These are phyloP conservation scores for Lasioglossum vierecki DNA, from an alignment of 2,888 invertebrate genomes.

Conservation along the genomic window DNA sequence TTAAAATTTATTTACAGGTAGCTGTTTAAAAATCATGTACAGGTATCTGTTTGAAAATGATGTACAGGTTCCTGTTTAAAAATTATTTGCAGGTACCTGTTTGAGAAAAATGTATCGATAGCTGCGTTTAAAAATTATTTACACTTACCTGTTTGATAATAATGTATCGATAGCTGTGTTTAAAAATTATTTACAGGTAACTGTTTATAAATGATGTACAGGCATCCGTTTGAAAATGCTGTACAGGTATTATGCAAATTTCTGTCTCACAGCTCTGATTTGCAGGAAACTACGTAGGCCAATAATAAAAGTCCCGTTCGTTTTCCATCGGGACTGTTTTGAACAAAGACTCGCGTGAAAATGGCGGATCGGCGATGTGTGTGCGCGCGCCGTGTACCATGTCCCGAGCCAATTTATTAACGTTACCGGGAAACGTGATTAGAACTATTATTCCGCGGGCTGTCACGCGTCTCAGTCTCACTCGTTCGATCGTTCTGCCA, in stretches of 20 bases:
- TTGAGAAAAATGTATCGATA: neutral
- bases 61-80: neutral
- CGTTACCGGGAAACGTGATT: conserved; percentile 42
- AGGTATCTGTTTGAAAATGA: no score
- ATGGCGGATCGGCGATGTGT: neutral
- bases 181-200: no score
- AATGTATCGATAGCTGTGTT: no score
- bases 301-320: conserved; percentile 25
- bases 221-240: no score
- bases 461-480: conserved; percentile 40
- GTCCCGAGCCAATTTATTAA: conserved; percentile 41
- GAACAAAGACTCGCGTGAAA: conserved; percentile 31
- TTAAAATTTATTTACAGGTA: no score
- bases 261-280: neutral
- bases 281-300: neutral
- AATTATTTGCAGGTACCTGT: no score
- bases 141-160: neutral
- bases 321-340: neutral
- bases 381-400: conserved; percentile 5
- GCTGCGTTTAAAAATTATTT: no score
- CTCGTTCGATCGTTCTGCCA: conserved; percentile 21
- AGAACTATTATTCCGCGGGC: conserved; percentile 31
- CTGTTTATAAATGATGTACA: neutral
- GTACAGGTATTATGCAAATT: neutral
- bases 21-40: no score